These are phyloP conservation scores for Fistularia tabacaria DNA, from an alignment of 2,797 vertebrate species.

Conservation along the genomic window DNA sequence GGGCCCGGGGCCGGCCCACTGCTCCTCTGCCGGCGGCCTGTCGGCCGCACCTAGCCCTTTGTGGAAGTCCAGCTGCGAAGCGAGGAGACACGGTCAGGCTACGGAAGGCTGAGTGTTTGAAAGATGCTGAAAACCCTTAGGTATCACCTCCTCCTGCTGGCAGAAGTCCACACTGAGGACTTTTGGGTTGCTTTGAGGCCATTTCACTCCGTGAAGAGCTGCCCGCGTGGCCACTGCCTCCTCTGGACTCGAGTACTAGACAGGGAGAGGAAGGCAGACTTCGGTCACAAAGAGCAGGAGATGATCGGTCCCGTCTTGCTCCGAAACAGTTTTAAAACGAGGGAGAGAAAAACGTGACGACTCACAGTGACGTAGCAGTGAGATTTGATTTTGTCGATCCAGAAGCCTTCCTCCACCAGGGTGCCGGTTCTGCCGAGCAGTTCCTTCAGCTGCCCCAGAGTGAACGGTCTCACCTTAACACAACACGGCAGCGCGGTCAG, in stretches of 20 bases:
- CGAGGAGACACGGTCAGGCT: constrained; percentile 10
- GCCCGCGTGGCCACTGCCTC: constrained; percentile 83
- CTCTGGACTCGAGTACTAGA: constrained; percentile 82
- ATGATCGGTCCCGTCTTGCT: not conserved
- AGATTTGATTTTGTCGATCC: constrained; percentile 94
- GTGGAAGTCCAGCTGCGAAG: constrained; percentile 85
- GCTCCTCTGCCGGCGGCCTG: constrained; percentile 58
- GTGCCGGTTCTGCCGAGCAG: constrained; percentile 84
- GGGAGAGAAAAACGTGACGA: not conserved
- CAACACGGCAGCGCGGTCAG: constrained; percentile 4
- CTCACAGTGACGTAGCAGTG: constrained; percentile 90
- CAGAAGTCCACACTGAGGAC: constrained; percentile 89
- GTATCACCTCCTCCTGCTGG: constrained; percentile 84
- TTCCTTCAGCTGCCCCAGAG: constrained; percentile 88
- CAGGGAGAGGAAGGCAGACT: not conserved
- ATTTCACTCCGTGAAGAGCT: constrained; percentile 89
- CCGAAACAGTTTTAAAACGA: not conserved
- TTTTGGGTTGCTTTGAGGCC: constrained; percentile 93
- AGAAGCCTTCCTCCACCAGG: constrained; percentile 84
- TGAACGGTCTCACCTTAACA: constrained; percentile 86
- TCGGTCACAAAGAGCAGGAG: not conserved
- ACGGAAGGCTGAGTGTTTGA: not conserved
- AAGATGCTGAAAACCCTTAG: not conserved
- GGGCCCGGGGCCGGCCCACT: constrained; percentile 53
- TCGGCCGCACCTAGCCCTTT: constrained; percentile 74